These are phyloP conservation scores for Macaria liturata DNA, from an alignment of 2,888 invertebrate genomes.

Conservation along the genomic window DNA sequence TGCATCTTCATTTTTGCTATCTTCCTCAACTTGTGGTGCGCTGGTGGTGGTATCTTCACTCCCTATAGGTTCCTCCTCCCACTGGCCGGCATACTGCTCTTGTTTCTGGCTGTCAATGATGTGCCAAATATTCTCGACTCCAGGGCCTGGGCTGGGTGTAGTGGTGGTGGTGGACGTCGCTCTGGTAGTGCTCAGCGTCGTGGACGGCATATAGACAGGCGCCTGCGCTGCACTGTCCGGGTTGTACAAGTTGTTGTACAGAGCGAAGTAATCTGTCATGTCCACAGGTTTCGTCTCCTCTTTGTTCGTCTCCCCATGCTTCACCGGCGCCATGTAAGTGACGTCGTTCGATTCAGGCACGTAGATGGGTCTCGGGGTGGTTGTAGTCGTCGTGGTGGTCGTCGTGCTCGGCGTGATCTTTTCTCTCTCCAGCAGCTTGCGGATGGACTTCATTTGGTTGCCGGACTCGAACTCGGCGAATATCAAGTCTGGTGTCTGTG, in stretches of 20 bases:
- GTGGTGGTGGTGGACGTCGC: slow-evolving; percentile 45
- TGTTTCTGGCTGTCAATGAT: slow-evolving; percentile 72
- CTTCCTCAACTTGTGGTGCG: slow-evolving; percentile 23
- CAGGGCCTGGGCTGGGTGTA: slow-evolving; percentile 48
- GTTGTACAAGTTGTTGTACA: slow-evolving; percentile 62
- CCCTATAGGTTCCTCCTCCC: slow-evolving; percentile 61
- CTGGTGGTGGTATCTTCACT: slow-evolving; percentile 31
- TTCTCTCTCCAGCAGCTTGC: slow-evolving; percentile 69
- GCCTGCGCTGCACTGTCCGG: slow-evolving; percentile 38
- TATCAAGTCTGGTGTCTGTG: slow-evolving; percentile 69
- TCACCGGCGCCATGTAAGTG: slow-evolving; percentile 46
- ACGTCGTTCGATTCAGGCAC: slow-evolving; percentile 53
- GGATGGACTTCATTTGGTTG: slow-evolving; percentile 64
- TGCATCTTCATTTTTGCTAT: slow-evolving; percentile 28
- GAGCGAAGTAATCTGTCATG: slow-evolving; percentile 59
- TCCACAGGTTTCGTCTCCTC: slow-evolving; percentile 42
- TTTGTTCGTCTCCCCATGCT: slow-evolving; percentile 31
- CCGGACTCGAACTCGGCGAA: slow-evolving; percentile 76
- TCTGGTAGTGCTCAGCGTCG: slow-evolving; percentile 18
- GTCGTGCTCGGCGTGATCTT: slow-evolving; percentile 44
- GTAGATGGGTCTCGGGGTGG: slow-evolving; percentile 60
- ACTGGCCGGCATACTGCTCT: slow-evolving; percentile 55
- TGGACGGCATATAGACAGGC: slow-evolving; percentile 54
- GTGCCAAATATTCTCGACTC: slow-evolving; percentile 74
- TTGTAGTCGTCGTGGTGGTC: slow-evolving; percentile 44